Base-by-base conservation (phyloP, 1,140 invertebrate genomes). In the Magallana gigas region DNA sequence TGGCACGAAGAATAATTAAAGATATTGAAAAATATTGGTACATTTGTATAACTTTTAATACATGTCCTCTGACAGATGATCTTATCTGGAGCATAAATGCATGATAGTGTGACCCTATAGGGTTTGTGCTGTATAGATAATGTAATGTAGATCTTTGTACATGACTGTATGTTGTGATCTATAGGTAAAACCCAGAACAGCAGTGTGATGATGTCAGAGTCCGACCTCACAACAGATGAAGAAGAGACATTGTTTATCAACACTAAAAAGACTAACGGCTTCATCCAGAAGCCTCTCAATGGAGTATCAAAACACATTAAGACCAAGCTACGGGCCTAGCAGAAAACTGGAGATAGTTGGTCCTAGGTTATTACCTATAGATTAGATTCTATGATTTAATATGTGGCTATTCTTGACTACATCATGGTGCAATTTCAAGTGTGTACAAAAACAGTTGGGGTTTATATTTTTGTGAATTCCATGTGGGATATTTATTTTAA, bases 141-240 rank as follows among this genome's bases (percentile, higher is more conserved):
- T 4, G 62, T 64, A 16, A 64, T 64, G 71, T n/a, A 36, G 16
- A 5, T 36, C 23, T 80, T 23, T 48, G 23, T 1, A 0, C 36
- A 5, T 48, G 36, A 48, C 36, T 48, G 36, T 48, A 48, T 48
- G 36, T 48, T 48, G 56, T 57, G n/a, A n/a, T 86, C 89, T 91
- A 60, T 88, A 94, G 94, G 92, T 85, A 95, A 94, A 90, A 93
- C 91, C 14, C 91, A 96, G 96, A 94, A 93, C 89, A 94, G 93
- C 88, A 95, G 94, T 87, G 94, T 96, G 8, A 96, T 96, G 90
- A 91, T 96, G 18, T 97, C 97, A 4, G 97, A 97, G 90, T 96
- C 96, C 0, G 94, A 94, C 64, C 90, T 94, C 64, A 91, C 92
- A 3, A 93, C 92, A 86, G 90, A 91, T n/a, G 93, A 93, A 60